Base-by-base conservation (phyloP, 2,113 vertebrate genomes). In the Nycticryphes semicollaris region DNA sequence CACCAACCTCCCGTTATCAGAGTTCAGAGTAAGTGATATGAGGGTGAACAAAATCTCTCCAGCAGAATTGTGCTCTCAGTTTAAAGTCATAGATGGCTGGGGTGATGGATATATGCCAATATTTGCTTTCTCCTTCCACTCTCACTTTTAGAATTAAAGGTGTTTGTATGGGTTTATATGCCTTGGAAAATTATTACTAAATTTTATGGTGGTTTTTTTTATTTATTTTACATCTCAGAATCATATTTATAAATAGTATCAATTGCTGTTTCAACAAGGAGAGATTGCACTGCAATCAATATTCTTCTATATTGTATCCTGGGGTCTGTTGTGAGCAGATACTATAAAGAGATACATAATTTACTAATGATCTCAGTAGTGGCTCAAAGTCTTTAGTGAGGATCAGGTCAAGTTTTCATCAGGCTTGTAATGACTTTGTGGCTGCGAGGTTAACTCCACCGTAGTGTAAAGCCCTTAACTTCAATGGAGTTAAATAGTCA, bases 341-440 rank as follows among this genome's bases (percentile, higher is more conserved):
- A 67, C 27, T 74, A 88, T 90, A 89, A 90, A 92, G 57, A 78
- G 47, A 80, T 64, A 81, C 20, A 63, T 81, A 82, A 92, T 94
- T 89, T 94, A 87, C 89, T 83, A 76, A 84, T 4, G 2, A 69
- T 37, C 62, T 53, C 75, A 87, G 41, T 39, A 25, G 45, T 16
- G 14, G 23, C 51, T 54, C 25, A 70, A 78, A 95, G 57, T 84
- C 67, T 37, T 76, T 28, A 80, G 48, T 68, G 74, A 89, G 31
- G 25, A 79, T 76, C 14, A 39, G 45, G n/a, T 59, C 37, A 82
- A 69, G 31, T 70, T 90, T 72, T 84, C 62, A 21, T 63, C 68
- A 87, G 78, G 37, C 23, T 87, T 94, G 93, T 82, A 92, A 93
- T 18, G 69, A 67, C 73, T 95, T 76, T 76, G 35, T 43, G 70